phyloP scores from a whole-genome alignment of 2,797 vertebrate species.

The Sebastes taczanowskii region DNA sequence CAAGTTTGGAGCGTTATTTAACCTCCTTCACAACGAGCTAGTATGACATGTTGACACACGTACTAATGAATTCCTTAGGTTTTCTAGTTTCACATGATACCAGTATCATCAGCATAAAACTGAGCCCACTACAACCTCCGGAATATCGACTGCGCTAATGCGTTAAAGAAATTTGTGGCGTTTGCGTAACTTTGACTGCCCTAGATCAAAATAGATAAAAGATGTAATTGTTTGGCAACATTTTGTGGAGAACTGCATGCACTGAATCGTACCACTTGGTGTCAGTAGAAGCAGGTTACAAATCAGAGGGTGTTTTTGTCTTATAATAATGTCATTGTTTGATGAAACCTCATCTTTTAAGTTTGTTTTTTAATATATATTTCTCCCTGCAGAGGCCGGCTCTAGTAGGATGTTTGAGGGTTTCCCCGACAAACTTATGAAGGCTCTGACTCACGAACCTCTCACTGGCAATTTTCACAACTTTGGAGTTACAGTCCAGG shows the following conservation, averaged over 20 bases:
- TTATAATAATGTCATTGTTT: neutral
- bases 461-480: constrained; percentile 86
- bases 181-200: too few species aligned
- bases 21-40: too few species aligned
- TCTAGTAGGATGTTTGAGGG: constrained; percentile 79
- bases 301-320: neutral
- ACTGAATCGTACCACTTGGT: constrained; percentile 40
- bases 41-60: too few species aligned
- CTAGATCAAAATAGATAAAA: neutral
- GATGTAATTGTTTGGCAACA: neutral
- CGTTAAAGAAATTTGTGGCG: too few species aligned
- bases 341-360: neutral
- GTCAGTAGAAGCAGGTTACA: constrained; percentile 46
- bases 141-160: too few species aligned
- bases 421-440: constrained; percentile 76
- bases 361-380: neutral
- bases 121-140: too few species aligned
- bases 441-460: constrained; percentile 76
- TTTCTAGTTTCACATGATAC: too few species aligned
- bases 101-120: too few species aligned
- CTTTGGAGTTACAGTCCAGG: constrained; percentile 80
- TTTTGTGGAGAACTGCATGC: neutral
- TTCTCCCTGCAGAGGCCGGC: constrained; percentile 66
- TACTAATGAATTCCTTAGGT: too few species aligned
- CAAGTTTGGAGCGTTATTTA: too few species aligned